Conservation (phyloP, 2,113 vertebrate species). For the Sylvicapra grimmia region DNA sequence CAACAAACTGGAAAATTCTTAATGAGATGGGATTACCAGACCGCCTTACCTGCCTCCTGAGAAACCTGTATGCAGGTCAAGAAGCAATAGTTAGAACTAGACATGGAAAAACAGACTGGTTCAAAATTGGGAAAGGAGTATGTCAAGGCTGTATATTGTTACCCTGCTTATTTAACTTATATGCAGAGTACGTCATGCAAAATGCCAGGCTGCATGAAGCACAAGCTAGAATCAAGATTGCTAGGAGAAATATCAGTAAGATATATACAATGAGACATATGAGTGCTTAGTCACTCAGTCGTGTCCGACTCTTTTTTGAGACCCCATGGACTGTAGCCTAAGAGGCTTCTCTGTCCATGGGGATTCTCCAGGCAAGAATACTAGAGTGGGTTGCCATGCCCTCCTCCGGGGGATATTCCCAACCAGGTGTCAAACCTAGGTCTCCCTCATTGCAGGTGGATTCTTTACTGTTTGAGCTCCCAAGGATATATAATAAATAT, state of each 20-base stretch:
- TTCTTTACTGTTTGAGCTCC: not conserved
- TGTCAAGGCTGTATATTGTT: not conserved
- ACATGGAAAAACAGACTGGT: not conserved
- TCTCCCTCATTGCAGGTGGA: not conserved
- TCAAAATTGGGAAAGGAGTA: not conserved
- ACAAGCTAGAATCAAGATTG: not conserved
- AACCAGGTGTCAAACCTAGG: not conserved
- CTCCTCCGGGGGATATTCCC: not conserved
- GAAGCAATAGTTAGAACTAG: not conserved
- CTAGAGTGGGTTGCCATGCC: not conserved
- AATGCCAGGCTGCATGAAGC: not conserved
- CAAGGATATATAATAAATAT: not conserved
- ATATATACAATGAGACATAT: not conserved
- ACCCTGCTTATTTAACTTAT: not conserved
- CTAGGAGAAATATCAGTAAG: not conserved
- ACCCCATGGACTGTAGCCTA: not conserved
- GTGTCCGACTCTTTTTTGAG: rapidly evolving
- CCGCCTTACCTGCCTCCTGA: not conserved
- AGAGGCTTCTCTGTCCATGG: rapidly evolving
- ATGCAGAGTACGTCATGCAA: not conserved
- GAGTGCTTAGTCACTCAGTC: not conserved
- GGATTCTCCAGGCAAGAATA: not conserved
- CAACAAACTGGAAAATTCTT: not conserved
- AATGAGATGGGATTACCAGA: not conserved
- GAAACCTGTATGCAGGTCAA: not conserved